phyloP scores from a whole-genome alignment of 2,113 vertebrate species.

The Pao palembangensis region DNA sequence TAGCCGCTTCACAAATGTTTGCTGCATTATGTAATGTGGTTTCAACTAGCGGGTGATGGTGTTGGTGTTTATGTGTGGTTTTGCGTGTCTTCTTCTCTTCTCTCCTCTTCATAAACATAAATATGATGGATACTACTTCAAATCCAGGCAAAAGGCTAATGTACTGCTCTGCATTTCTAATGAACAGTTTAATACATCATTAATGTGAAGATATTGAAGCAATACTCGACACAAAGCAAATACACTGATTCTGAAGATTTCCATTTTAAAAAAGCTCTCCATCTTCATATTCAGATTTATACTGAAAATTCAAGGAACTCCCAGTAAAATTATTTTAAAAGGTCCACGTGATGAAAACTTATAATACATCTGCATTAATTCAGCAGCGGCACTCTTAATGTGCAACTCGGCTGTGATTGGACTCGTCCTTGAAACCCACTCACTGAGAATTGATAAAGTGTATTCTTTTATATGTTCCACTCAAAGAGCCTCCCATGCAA shows the following conservation, averaged over 20 bases:
- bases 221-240: background rate
- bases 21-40: no score
- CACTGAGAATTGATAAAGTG: constrained; percentile 52
- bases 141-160: no score
- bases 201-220: background rate
- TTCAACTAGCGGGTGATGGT: no score
- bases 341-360: constrained; percentile 20
- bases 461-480: constrained; percentile 48
- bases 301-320: background rate
- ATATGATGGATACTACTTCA: no score
- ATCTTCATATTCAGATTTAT: background rate
- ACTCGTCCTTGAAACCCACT: constrained; percentile 67
- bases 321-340: constrained; percentile 3
- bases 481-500: constrained; percentile 48
- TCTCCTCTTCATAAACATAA: no score
- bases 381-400: constrained; percentile 38
- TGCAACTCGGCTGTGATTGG: constrained; percentile 49
- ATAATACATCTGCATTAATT: constrained; percentile 45
- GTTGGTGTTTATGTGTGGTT: no score
- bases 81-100: no score
- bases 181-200: background rate
- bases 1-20: no score
- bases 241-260: background rate
- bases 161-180: background rate
- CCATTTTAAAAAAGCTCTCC: constrained; percentile 1